These are phyloP conservation scores for Drosophila birchii DNA, from an alignment of 2,888 invertebrate species.

Conservation along the genomic window DNA sequence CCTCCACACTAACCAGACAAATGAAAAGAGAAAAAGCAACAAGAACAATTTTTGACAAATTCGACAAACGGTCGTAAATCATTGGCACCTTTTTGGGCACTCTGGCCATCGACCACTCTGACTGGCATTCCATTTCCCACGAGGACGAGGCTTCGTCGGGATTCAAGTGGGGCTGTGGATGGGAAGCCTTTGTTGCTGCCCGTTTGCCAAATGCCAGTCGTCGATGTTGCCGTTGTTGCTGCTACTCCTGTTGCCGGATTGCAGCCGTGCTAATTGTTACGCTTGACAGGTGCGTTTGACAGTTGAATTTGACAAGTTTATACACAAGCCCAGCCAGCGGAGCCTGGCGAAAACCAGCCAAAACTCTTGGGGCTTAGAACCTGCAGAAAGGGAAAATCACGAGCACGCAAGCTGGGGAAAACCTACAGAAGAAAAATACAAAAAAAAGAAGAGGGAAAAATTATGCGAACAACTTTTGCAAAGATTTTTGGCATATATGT, in stretches of 20 bases:
- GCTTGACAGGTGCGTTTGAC: constrained; percentile 78
- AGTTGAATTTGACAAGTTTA: constrained; percentile 78
- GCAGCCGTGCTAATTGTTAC: constrained; percentile 74
- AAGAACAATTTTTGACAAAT: constrained; percentile 68
- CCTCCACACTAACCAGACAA: neutral
- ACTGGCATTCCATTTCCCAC: constrained; percentile 29
- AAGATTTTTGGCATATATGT: constrained; percentile 30
- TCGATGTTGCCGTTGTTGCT: constrained; percentile 20
- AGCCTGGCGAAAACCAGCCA: constrained; percentile 3
- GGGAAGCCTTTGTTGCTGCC: constrained; percentile 34
- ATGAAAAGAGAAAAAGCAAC: constrained; percentile 19
- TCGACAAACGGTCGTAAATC: constrained; percentile 76
- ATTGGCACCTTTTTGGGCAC: constrained; percentile 46
- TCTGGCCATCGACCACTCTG: constrained; percentile 19
- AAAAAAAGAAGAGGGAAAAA: constrained; percentile 23
- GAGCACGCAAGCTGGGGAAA: constrained; percentile 13
- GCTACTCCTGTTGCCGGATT: constrained; percentile 33
- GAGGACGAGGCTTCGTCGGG: constrained; percentile 26
- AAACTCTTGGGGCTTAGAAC: constrained; percentile 32
- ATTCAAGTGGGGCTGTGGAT: constrained; percentile 20
- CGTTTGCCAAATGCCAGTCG: constrained; percentile 49
- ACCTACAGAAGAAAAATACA: neutral
- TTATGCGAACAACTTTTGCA: constrained; percentile 48
- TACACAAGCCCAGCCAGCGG: constrained; percentile 46
- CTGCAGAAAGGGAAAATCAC: constrained; percentile 26